Conservation (phyloP, 2,113 vertebrate species). For the Pyrgilauda ruficollis region DNA sequence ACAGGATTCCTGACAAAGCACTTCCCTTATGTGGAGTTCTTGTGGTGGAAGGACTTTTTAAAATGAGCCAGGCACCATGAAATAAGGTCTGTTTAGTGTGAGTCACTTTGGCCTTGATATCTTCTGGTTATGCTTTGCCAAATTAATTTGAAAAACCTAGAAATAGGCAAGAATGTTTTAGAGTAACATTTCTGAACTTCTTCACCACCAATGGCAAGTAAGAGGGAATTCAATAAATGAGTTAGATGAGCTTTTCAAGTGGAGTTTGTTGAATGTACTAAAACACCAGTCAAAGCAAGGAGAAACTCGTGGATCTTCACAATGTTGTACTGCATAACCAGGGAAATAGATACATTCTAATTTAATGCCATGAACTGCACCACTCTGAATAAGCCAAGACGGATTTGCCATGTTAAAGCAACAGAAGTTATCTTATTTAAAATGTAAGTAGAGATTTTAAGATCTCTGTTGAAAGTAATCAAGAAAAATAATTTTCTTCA, state of each 20-base stretch:
- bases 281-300: background rate
- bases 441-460: background rate
- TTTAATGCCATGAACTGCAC: background rate
- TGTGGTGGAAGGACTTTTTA: background rate
- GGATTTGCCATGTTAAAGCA: background rate
- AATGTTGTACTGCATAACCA: background rate
- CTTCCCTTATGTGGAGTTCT: background rate
- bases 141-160: background rate
- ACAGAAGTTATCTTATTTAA: background rate
- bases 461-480: background rate
- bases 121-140: background rate
- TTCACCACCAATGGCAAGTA: background rate
- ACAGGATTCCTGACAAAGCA: background rate
- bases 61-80: background rate
- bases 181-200: background rate
- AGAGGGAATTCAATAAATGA: background rate
- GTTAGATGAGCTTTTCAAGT: background rate
- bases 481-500: background rate
- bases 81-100: background rate
- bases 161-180: background rate
- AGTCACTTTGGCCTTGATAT: rapidly evolving
- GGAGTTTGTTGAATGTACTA: background rate
- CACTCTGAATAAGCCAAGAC: background rate
- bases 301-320: background rate
- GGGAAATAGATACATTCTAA: background rate